These are phyloP conservation scores for Drosophila subquinaria DNA, from an alignment of 2,888 invertebrate genomes.

Conservation along the genomic window DNA sequence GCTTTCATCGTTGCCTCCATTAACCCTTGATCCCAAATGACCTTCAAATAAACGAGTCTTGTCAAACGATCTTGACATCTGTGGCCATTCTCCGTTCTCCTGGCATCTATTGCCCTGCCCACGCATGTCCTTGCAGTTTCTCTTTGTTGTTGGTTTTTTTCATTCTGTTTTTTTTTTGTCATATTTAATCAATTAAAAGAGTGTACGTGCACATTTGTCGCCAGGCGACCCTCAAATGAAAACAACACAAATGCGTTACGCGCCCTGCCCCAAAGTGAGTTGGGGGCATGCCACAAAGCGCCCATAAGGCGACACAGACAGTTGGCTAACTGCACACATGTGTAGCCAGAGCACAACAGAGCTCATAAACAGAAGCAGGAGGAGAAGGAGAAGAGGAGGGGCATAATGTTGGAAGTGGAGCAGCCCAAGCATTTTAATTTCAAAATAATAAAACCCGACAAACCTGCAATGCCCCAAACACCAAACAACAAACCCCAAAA, in stretches of 20 bases:
- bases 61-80: conserved; percentile 32
- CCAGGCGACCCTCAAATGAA: conserved; percentile 36
- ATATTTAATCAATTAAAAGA: conserved; percentile 77
- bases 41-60: conserved; percentile 18
- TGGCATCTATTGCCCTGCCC: conserved; percentile 10
- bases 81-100: not conserved
- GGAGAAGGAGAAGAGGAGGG: not conserved
- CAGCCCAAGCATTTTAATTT: conserved; percentile 67
- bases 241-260: conserved; percentile 39
- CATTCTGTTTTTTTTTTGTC: conserved; percentile 23
- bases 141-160: conserved; percentile 4
- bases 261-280: conserved; percentile 5
- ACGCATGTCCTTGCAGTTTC: conserved; percentile 25
- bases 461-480: conserved; percentile 33
- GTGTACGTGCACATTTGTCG: conserved; percentile 60
- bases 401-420: conserved; percentile 1
- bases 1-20: conserved; percentile 11
- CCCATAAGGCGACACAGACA: conserved; percentile 23
- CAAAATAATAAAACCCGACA: conserved; percentile 71
- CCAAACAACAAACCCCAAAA: conserved; percentile 27
- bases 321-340: conserved; percentile 46
- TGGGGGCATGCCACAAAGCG: conserved; percentile 29
- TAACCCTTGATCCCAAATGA: conserved; percentile 5
- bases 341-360: conserved; percentile 38
- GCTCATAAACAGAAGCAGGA: conserved; percentile 48